Conservation (phyloP, 2,113 vertebrate species). For the Smithornis capensis region DNA sequence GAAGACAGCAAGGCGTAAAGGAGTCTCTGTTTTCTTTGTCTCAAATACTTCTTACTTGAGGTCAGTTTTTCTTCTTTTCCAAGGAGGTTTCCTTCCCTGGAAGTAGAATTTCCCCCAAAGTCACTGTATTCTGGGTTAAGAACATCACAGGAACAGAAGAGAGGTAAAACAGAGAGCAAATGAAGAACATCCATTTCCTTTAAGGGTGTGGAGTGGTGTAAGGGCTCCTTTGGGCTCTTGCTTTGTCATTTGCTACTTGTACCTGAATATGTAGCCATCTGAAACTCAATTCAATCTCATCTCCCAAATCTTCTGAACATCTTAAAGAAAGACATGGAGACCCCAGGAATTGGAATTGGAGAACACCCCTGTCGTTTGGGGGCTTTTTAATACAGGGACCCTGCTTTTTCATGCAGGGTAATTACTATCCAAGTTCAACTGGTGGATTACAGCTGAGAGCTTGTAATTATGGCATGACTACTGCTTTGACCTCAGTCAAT, state of each 20-base stretch:
- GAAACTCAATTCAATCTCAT: neutral
- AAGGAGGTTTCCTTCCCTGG: neutral
- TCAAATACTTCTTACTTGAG: neutral
- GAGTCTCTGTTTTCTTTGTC: neutral
- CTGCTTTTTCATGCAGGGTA: neutral
- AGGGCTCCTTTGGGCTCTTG: neutral
- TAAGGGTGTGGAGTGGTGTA: neutral
- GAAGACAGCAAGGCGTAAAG: neutral
- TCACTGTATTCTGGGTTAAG: neutral
- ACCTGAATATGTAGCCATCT: neutral
- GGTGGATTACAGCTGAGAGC: neutral
- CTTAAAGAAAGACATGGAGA: neutral
- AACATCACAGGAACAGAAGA: neutral
- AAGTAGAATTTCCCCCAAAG: neutral
- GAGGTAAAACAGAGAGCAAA: neutral
- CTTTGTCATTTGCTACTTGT: neutral
- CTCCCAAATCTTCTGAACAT: neutral
- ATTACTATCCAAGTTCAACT: neutral
- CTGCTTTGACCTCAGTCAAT: conserved; percentile 36
- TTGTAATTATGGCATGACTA: conserved; percentile 32
- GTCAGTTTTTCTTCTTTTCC: neutral
- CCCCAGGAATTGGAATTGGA: neutral
- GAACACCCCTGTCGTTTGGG: neutral
- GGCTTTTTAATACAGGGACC: neutral
- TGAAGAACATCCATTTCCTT: neutral